Evolutionary conservation across 1,140 invertebrate species (phyloP).

Genomic region (Apocrypta bakeri): DNA sequence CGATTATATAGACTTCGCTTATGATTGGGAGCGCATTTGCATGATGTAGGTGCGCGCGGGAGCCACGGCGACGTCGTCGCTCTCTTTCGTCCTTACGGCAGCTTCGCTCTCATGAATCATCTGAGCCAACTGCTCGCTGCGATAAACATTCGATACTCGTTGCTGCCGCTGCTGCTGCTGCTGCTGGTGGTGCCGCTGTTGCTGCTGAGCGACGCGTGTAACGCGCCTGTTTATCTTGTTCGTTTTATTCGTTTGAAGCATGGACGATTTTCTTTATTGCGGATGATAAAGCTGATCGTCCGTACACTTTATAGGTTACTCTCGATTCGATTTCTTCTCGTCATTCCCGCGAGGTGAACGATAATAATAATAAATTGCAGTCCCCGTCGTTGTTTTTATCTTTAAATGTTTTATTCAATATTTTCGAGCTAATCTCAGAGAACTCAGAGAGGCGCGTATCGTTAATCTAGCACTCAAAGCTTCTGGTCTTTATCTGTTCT

Average conservation of each 20-base stretch:
- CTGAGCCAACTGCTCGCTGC: conserved; percentile 69
- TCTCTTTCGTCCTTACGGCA: conserved; percentile 41
- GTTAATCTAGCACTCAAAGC: no score
- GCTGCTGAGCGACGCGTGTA: conserved; percentile 64
- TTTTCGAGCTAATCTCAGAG: no score
- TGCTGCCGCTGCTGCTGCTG: conserved; percentile 13
- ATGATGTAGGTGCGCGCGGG: conserved; percentile 67
- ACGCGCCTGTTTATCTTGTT: conserved; percentile 65
- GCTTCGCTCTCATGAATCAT: conserved; percentile 67
- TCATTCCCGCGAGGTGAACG: not conserved
- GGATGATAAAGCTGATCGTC: not conserved
- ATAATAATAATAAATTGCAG: no score
- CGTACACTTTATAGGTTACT: not conserved
- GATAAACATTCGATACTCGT: conserved; percentile 69
- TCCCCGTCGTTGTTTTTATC: no score
- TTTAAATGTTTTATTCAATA: no score
- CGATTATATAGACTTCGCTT: conserved; percentile 74
- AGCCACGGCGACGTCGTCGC: conserved; percentile 28
- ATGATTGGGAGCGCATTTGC: conserved; percentile 73
- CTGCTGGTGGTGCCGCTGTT: no score
- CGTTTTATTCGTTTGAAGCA: conserved; percentile 38
- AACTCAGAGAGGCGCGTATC: no score
- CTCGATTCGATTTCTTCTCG: not conserved
- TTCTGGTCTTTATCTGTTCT: no score
- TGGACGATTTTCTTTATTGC: no score